These are phyloP conservation scores for Eugnorisma glareosa DNA, from an alignment of 2,888 invertebrate species.

Conservation along the genomic window DNA sequence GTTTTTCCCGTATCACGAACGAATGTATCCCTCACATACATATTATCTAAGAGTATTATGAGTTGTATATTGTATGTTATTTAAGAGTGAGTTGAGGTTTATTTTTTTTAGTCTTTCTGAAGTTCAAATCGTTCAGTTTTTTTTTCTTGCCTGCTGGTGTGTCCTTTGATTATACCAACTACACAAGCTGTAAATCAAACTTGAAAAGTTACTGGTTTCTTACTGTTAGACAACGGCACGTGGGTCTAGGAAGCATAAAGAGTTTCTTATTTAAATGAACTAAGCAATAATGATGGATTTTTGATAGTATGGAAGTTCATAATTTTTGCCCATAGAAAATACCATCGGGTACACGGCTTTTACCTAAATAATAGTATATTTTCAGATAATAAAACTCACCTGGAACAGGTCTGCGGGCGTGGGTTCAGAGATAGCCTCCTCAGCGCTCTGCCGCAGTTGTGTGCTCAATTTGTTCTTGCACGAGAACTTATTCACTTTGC, in stretches of 20 bases:
- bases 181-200: not conserved
- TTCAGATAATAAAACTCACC: constrained; percentile 69
- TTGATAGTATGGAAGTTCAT: not conserved
- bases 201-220: not conserved
- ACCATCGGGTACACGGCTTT: not conserved
- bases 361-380: not conserved
- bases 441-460: constrained; percentile 86
- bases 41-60: too few species aligned
- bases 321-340: not conserved
- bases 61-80: too few species aligned
- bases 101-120: not conserved
- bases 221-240: not conserved
- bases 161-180: not conserved
- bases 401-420: constrained; percentile 86
- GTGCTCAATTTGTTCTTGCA: constrained; percentile 88
- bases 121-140: not conserved
- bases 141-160: not conserved
- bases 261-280: not conserved
- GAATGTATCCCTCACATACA: not conserved
- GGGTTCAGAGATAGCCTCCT: constrained; percentile 87
- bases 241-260: not conserved
- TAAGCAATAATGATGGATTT: not conserved
- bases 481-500: constrained; percentile 87
- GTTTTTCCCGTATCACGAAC: not conserved
- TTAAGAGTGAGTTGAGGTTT: too few species aligned